phyloP scores from a whole-genome alignment of 1,140 invertebrate genomes.

The Leptestheria dahalacensis region DNA sequence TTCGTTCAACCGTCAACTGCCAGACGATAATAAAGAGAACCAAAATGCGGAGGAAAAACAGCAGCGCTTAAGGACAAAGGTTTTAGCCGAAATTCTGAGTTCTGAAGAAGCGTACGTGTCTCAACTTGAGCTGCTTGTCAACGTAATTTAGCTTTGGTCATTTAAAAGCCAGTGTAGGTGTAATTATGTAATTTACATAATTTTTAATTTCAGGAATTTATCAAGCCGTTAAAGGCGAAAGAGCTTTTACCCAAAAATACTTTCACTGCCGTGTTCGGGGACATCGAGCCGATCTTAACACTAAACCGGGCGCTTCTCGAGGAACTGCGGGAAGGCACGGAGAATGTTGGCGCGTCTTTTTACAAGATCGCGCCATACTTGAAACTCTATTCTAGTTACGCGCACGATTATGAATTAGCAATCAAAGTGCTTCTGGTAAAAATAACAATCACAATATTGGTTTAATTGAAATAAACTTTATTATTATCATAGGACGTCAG shows the following conservation, averaged over 20 bases:
- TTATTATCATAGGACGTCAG: constrained; percentile 36
- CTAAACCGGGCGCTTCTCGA: constrained; percentile 49
- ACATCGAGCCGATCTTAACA: constrained; percentile 52
- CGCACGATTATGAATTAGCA: constrained; percentile 51
- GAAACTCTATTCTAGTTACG: constrained; percentile 60
- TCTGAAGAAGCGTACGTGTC: constrained; percentile 52
- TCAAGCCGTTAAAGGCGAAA: constrained; percentile 42
- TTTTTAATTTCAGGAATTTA: constrained; percentile 40
- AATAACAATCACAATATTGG: constrained; percentile 8
- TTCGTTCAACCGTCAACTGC: background rate
- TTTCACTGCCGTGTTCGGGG: constrained; percentile 47
- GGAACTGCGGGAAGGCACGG: constrained; percentile 40
- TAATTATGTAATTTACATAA: background rate
- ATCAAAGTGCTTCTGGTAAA: constrained; percentile 29
- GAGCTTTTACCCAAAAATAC: constrained; percentile 38
- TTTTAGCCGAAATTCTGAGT: constrained; percentile 48
- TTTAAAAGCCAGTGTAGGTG: constrained; percentile 16
- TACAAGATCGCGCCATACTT: constrained; percentile 55
- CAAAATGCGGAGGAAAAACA: constrained; percentile 30
- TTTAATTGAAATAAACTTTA: constrained; percentile 1
- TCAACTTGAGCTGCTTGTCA: constrained; percentile 48
- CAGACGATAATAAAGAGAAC: constrained; percentile 30
- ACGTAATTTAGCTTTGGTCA: constrained; percentile 36
- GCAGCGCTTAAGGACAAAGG: constrained; percentile 34
- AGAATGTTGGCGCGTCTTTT: constrained; percentile 49